Conservation (phyloP, 2,113 vertebrate genomes). For the Hiodon alosoides region DNA sequence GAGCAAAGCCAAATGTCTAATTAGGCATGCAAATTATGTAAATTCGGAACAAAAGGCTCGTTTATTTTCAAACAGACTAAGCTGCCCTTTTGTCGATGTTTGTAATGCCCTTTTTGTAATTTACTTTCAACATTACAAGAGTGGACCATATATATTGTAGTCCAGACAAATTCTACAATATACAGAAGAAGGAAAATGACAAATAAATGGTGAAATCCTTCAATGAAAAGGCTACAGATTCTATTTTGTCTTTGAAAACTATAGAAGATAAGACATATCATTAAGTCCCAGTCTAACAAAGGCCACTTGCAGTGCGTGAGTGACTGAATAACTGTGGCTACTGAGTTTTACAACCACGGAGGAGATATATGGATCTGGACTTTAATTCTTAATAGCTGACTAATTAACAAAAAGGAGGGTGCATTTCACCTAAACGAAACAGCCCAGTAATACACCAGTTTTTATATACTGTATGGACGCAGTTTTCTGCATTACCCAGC, state of each 20-base stretch:
- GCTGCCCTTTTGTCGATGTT: no score
- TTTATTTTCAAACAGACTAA: slow-evolving; percentile 25
- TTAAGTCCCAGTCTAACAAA: no score
- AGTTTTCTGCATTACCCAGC: not conserved
- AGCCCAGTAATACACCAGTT: not conserved
- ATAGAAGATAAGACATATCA: no score
- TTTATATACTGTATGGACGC: not conserved
- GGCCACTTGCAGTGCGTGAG: no score
- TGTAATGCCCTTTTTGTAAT: no score
- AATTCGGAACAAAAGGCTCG: slow-evolving; percentile 48
- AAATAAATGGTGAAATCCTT: no score
- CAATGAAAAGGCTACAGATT: no score
- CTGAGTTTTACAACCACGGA: slow-evolving; percentile 42
- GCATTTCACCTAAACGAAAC: not conserved
- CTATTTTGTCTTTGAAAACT: no score
- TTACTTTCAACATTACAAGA: not conserved
- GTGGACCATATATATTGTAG: no score
- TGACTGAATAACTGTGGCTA: no score
- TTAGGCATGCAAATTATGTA: slow-evolving; percentile 35
- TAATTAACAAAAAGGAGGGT: slow-evolving; percentile 29
- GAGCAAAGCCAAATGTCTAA: slow-evolving; percentile 46
- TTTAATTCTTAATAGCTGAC: slow-evolving; percentile 55
- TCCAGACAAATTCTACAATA: no score
- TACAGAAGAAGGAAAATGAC: no score
- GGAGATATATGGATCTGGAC: slow-evolving; percentile 32